Evolutionary conservation across 2,888 invertebrate genomes (phyloP), one percentile per base, ranked within the genome.

Genomic region (Hecatera dysodea): DNA sequence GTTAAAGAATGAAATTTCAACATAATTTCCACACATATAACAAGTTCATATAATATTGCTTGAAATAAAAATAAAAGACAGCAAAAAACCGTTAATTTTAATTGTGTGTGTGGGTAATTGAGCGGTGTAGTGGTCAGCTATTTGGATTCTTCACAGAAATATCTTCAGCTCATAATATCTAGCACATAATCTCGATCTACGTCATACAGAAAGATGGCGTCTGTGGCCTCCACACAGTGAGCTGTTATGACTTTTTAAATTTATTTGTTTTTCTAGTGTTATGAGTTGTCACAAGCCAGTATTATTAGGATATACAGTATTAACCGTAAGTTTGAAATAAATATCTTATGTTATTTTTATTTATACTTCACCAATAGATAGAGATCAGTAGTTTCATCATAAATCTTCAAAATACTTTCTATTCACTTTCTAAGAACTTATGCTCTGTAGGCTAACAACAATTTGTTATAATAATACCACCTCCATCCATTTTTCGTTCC

Each of bases 401-500:
- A 48, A 65, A 50, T 73, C 17, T 55, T 42, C 48, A 52, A 61
- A 63, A 19, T 46, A 56, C 50, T 64, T 71, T 53, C 8, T 46
- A 57, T 55, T 57, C 52, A 72, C 59, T 62, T 62, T 60, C 27
- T 12, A 48, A 50, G 12, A 71, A 63, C 62, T 71, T 59, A 64
- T 36, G 56, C 33, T 55, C 17, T 50, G 9, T 62, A 52, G 59
- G n/a, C n/a, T n/a, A n/a, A n/a, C n/a, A n/a, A n/a, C n/a, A n/a
- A n/a, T n/a, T 70, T 73, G 70, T 81, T 60, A 70, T 44, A 67
- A 62, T 42, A 67, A 78, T 79, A 75, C 63, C 78, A 77, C 70
- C 62, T 74, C 67, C 42, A 60, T 71, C 63, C 72, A 67, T 56
- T 86, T 83, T 89, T 90, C 86, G 85, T 81, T 89, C 86, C 90